Conservation (phyloP, 2,888 invertebrate genomes). For the Gymnoscelis rufifasciata region DNA sequence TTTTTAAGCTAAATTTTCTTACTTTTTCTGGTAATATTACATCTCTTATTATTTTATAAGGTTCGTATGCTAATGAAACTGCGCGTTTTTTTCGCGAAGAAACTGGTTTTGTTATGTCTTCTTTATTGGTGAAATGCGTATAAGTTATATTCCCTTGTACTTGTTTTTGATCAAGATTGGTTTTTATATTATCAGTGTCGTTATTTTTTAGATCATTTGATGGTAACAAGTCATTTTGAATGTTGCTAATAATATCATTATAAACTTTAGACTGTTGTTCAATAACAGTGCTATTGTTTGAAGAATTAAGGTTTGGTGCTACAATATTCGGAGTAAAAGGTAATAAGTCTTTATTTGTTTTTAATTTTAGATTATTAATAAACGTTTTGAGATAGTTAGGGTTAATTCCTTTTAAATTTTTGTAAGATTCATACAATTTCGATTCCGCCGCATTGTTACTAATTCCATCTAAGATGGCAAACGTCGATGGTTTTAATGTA, state of each 20-base stretch:
- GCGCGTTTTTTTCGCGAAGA: slow-evolving; percentile 50
- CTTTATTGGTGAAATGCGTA: slow-evolving; percentile 36
- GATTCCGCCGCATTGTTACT: slow-evolving; percentile 24
- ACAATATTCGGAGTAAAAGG: too few species aligned
- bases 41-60: slow-evolving; percentile 70
- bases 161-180: slow-evolving; percentile 5
- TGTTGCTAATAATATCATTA: slow-evolving; percentile 70
- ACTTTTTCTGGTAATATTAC: slow-evolving; percentile 60
- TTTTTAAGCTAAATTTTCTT: slow-evolving; percentile 60
- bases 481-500: slow-evolving; percentile 33
- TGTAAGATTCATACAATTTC: slow-evolving; percentile 19
- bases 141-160: slow-evolving; percentile 32
- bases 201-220: slow-evolving; percentile 8
- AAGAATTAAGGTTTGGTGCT: too few species aligned
- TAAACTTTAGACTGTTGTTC: slow-evolving; percentile 55
- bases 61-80: slow-evolving; percentile 64
- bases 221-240: slow-evolving; percentile 36
- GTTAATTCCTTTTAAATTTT: slow-evolving; percentile 19
- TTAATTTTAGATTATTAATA: too few species aligned
- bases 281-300: slow-evolving; percentile 17
- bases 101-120: slow-evolving; percentile 36
- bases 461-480: neutral
- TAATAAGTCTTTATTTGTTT: too few species aligned
- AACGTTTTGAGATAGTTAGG: too few species aligned
- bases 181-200: neutral